phyloP scores from a whole-genome alignment of 2,888 invertebrate species.

The Bugula neritina region DNA sequence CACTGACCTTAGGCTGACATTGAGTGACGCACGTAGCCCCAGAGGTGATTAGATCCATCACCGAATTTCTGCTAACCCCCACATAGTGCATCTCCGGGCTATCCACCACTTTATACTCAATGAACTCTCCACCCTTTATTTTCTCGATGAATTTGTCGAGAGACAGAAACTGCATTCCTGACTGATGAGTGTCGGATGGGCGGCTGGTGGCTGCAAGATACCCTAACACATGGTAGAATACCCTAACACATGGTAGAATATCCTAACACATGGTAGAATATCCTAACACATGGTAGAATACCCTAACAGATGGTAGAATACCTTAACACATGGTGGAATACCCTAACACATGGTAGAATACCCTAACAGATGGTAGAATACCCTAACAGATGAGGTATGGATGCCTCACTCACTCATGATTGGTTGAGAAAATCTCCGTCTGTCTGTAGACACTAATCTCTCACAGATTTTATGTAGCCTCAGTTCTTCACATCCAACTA shows the following conservation, averaged over 20 bases:
- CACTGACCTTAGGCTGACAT: constrained; percentile 73
- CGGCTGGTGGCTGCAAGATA: constrained; percentile 7
- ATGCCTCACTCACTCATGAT: constrained; percentile 13
- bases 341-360: no score
- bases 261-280: no score
- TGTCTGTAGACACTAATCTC: neutral
- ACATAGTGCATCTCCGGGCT: constrained; percentile 20
- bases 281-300: no score
- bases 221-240: neutral
- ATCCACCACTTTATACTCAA: neutral
- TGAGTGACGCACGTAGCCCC: constrained; percentile 93
- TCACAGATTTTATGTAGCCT: constrained; percentile 24
- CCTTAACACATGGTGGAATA: no score
- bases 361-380: no score
- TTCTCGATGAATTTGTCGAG: constrained; percentile 17
- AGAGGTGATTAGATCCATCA: constrained; percentile 65
- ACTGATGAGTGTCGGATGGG: neutral
- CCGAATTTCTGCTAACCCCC: constrained; percentile 15
- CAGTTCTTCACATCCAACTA: constrained; percentile 24
- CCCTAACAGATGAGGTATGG: no score
- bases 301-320: no score
- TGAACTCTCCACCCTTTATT: constrained; percentile 8
- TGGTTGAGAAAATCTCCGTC: constrained; percentile 3
- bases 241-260: no score
- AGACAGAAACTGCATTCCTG: neutral